Evolutionary conservation across 1,140 invertebrate genomes (phyloP).

Genomic region (Phthorimaea operculella): DNA sequence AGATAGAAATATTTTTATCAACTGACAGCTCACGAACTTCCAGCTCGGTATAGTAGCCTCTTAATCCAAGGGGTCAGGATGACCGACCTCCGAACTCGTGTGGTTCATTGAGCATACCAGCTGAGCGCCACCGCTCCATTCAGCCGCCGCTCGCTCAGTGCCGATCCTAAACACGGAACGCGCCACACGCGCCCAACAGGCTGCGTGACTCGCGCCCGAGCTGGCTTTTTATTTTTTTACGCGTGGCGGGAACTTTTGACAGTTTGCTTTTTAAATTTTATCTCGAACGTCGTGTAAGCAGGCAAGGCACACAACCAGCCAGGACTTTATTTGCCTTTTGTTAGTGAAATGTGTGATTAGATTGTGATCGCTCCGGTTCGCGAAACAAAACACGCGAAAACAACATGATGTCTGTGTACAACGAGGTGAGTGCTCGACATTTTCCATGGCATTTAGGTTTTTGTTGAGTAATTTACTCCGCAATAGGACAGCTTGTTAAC

Average conservation of each 20-base stretch:
- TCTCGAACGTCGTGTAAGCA: not conserved
- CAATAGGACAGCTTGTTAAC: slow-evolving; percentile 16
- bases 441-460: slow-evolving; percentile 52
- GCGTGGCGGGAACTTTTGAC: slow-evolving; percentile 48
- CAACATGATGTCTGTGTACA: slow-evolving; percentile 57
- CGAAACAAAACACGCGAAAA: slow-evolving; percentile 34
- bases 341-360: slow-evolving; percentile 43
- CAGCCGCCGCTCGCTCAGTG: slow-evolving; percentile 51
- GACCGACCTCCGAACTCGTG: slow-evolving; percentile 56
- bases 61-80: slow-evolving; percentile 46
- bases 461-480: slow-evolving; percentile 40
- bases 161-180: slow-evolving; percentile 55
- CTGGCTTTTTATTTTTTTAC: slow-evolving; percentile 37
- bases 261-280: slow-evolving; percentile 23
- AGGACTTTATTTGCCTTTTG: not conserved
- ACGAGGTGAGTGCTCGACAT: slow-evolving; percentile 61
- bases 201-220: slow-evolving; percentile 33
- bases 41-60: too few species aligned
- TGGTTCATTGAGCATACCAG: slow-evolving; percentile 62
- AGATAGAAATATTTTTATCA: too few species aligned
- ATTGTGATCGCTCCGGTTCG: slow-evolving; percentile 30
- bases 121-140: slow-evolving; percentile 48
- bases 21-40: too few species aligned
- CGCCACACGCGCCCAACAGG: slow-evolving; percentile 48
- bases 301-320: not conserved